Evolutionary conservation across 2,888 invertebrate species (phyloP).

Genomic region (Dermolepida albohirtum): DNA sequence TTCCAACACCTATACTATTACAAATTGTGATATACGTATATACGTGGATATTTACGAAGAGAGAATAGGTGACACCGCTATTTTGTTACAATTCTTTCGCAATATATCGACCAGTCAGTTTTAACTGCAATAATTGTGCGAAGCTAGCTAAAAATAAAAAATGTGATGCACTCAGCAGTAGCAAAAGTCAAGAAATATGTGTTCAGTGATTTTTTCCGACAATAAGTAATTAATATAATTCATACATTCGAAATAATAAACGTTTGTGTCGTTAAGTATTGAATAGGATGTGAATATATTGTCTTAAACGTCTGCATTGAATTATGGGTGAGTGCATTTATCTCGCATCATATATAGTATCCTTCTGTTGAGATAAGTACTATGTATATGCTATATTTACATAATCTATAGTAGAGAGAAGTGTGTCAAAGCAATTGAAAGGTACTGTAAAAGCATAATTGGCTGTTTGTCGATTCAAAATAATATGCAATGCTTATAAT

Average conservation of each 20-base stretch:
- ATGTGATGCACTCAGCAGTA: conserved; percentile 21
- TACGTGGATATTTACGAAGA: neutral
- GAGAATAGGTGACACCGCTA: conserved; percentile 15
- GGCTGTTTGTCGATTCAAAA: neutral
- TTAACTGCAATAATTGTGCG: conserved; percentile 6
- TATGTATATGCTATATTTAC: conserved; percentile 7
- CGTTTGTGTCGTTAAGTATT: conserved; percentile 12
- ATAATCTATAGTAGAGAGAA: conserved; percentile 17
- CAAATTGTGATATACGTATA: conserved; percentile 14
- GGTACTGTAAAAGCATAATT: conserved; percentile 24
- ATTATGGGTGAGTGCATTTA: conserved; percentile 29
- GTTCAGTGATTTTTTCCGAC: conserved; percentile 24
- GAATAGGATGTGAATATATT: conserved; percentile 28
- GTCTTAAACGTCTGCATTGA: conserved; percentile 5
- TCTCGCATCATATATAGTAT: no score
- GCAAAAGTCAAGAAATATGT: conserved; percentile 2
- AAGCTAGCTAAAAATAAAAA: conserved; percentile 7
- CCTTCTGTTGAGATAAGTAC: no score
- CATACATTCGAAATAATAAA: neutral
- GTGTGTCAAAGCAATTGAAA: conserved; percentile 37
- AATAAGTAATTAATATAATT: conserved; percentile 5
- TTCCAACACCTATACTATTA: conserved; percentile 7
- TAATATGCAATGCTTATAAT: no score
- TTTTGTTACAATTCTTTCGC: conserved; percentile 19
- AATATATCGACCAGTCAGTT: conserved; percentile 8